Evolutionary conservation across 2,797 vertebrate genomes (phyloP), one percentile per base, ranked within the genome.

Genomic region (Sebastes glaucus): DNA sequence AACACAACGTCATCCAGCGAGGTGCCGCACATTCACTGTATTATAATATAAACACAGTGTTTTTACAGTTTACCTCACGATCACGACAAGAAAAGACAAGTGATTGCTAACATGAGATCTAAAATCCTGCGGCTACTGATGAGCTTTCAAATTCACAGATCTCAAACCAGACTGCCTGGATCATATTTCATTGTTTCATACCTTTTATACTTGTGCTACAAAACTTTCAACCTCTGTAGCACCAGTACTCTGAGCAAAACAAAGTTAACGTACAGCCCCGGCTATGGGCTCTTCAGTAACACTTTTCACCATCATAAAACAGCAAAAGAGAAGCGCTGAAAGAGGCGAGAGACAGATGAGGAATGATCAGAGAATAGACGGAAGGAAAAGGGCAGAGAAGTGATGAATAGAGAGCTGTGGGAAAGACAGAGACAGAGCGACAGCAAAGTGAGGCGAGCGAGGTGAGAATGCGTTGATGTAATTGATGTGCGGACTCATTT

Each of bases 401-500:
- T 73, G 82, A 80, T 68, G 71, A 88, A 82, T 18, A 62, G 80
- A 77, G 74, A 71, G 80, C 87, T 71, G 89, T 69, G 63, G 76
- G 77, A 69, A 69, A 78, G 42, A 80, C 22, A 42, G 53, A 68
- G 80, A 27, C 38, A 4, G 61, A 32, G 62, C 20, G 42, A 79
- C 32, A 62, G 77, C 78, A 68, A 46, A 74, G 70, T 23, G 66
- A 74, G 74, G 70, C 10, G 9, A 71, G 82, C 56, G 71, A 88
- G 89, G 91, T 75, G 92, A 88, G 89, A 93, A 89, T 80, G 90
- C 52, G 92, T 91, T 90, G 93, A 95, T 90, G 87, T 94, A 93
- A 87, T 89, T 87, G 86, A 93, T 94, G 94, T 81, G 91, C 49
- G 84, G 87, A 93, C 91, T 92, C 87, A 94, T 95, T 95, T 94